Evolutionary conservation across 2,888 invertebrate genomes (phyloP), one percentile per base, ranked within the genome.

Genomic region (Polia nebulosa): DNA sequence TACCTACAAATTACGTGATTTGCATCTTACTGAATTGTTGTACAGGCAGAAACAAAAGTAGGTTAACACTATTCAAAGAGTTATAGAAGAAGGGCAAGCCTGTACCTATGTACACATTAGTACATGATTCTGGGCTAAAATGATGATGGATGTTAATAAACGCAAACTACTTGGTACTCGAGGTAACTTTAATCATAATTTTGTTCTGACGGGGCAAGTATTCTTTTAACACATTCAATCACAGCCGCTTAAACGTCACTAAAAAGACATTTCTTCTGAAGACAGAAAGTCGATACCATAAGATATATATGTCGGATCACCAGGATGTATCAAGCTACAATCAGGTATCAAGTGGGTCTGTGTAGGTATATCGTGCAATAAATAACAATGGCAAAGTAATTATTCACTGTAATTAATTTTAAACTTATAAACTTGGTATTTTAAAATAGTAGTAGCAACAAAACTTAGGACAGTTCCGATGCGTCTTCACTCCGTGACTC

Each of bases 1-100:
- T 41, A 75, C 52, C 45, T 22, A 75, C 47, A 76, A 58, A 76
- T 58, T 69, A 69, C 76, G 36, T 53, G 17, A 58, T 76, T 68
- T 58, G 76, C 69, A 76, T 72, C 57, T 76, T 69, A 69, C 47
- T 25, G n/a, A 72, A 39, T 47, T 8, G 36, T 2, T 32, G n/a
- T 39, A 63, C 29, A 44, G 22, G 44, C 20, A 25, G 25, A 4
- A 29, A 61, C n/a, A 25, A 36, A 41, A 44, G 2, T 41, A 32
- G 13, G 25, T 17, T 39, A 9, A 1, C 22, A 8, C 13, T 22
- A 13, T n/a, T 17, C n/a, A 27, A 15, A 34, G n/a, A n/a, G 29
- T 25, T n/a, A n/a, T 25, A 45, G 20, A 15, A 15, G 8, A 29
- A 25, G n/a, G 17, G 39, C 2, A n/a, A 8, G 6, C 39, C 8